These are phyloP conservation scores for Pantelozetes paolii DNA, from an alignment of 2,888 invertebrate species.

Conservation along the genomic window DNA sequence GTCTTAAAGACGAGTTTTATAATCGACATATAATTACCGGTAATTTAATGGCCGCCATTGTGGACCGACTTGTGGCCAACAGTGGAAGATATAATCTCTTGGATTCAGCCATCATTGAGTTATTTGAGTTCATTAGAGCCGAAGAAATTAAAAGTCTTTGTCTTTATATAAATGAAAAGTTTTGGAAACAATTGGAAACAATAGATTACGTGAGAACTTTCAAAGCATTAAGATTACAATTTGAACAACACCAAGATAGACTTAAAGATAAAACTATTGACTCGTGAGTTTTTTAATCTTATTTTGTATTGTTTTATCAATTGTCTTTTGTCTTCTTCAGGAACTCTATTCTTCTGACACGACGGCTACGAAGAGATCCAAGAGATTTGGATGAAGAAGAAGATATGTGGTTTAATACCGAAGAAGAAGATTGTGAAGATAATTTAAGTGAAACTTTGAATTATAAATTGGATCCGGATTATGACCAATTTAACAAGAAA, in stretches of 20 bases:
- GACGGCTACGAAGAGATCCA: constrained; percentile 82
- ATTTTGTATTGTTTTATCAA: not conserved
- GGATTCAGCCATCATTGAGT: constrained; percentile 96
- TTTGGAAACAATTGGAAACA: constrained; percentile 86
- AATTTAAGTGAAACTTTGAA: constrained; percentile 55
- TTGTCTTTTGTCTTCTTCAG: not conserved
- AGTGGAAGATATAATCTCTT: constrained; percentile 96
- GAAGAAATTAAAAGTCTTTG: constrained; percentile 57
- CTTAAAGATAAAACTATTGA: constrained; percentile 72
- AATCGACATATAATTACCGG: constrained; percentile 92
- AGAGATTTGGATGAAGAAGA: constrained; percentile 94
- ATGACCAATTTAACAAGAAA: constrained; percentile 55
- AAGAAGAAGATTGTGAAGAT: constrained; percentile 80
- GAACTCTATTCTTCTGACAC: constrained; percentile 41
- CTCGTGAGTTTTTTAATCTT: constrained; percentile 56
- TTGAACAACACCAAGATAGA: constrained; percentile 87
- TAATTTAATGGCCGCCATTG: constrained; percentile 89
- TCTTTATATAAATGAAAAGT: constrained; percentile 91
- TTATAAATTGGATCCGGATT: constrained; percentile 60
- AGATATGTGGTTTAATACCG: constrained; percentile 98
- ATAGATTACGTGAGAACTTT: constrained; percentile 98
- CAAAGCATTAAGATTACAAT: constrained; percentile 79
- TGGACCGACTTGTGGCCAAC: constrained; percentile 92
- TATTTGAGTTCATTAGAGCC: constrained; percentile 97
- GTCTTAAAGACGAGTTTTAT: constrained; percentile 97